phyloP scores from a whole-genome alignment of 1,140 invertebrate species.

The Portunus trituberculatus region DNA sequence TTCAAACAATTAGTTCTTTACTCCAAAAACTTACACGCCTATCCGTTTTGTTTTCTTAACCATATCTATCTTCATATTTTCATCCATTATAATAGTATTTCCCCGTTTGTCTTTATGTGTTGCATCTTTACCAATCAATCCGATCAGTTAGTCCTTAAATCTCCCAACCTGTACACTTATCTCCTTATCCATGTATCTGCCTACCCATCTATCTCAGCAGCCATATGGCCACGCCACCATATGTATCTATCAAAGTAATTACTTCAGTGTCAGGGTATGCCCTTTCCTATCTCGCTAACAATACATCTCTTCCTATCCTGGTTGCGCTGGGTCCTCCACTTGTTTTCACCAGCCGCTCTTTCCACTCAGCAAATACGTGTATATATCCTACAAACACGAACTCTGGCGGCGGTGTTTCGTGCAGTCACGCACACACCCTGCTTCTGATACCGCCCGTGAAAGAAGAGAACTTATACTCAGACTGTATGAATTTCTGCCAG shows the following conservation, averaged over 20 bases:
- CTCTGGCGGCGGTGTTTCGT: neutral
- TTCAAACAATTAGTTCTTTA: too few species aligned
- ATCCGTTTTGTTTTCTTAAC: too few species aligned
- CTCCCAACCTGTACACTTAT: neutral
- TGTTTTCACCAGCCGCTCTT: neutral
- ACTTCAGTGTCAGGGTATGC: neutral
- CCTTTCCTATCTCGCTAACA: neutral
- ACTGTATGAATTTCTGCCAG: neutral
- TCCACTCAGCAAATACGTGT: neutral
- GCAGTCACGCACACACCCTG: neutral
- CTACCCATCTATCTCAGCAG: neutral
- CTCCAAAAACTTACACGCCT: too few species aligned
- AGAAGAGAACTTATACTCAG: neutral
- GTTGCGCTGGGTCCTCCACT: neutral
- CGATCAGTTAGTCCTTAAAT: too few species aligned
- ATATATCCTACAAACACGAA: neutral
- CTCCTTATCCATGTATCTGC: neutral
- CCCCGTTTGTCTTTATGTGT: too few species aligned
- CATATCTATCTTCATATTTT: too few species aligned
- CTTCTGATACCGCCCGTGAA: neutral
- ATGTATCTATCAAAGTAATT: neutral
- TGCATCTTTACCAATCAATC: too few species aligned
- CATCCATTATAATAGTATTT: too few species aligned
- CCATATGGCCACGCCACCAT: neutral
- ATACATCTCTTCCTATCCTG: neutral